Base-by-base conservation (phyloP, 2,113 vertebrate genomes). In the Albula glossodonta region DNA sequence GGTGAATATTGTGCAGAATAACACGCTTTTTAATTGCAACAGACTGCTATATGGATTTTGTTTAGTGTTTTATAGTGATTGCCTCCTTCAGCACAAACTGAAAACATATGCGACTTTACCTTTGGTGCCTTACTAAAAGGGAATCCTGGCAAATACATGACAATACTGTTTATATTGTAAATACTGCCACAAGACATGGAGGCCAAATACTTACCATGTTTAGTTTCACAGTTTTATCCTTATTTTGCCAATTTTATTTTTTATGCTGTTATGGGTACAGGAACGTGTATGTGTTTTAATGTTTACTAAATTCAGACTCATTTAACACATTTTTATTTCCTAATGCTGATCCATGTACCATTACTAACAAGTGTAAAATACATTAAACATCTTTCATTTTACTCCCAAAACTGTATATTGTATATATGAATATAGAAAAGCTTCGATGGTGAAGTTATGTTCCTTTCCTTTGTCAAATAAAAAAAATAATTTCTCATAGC, bases 251-350 rank as follows among this genome's bases (percentile, higher is more conserved):
- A 93, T 95, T 94, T 91, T 92, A 94, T 93, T 95, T 96, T 96
- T 97, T 96, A 97, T 96, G 93, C 92, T 95, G 94, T 95, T 95
- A 92, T 92, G 88, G 93, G 94, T 92, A 93, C 92, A 96, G 94
- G 95, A 96, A 95, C 94, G 93, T 94, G 95, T 96, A 95, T 96
- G 96, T 95, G 95, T 94, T 94, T 96, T 97, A 95, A 94, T 96
- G 96, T 96, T 96, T 94, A 96, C 96, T 96, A 97, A 97, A 97
- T 93, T 93, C 93, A 91, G 93, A 95, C 95, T 96, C 96, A 93
- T 94, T 95, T 93, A 96, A 93, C 66, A 5, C 86, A 0, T 80
- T 41, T 70, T 79, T 87, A 82, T 70, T 70, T 25, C 70, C n/a
- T 74, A 8, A 74, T 70, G 19, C n/a, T 74, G 70, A 56, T 74